Conservation (phyloP, 2,888 invertebrate species). For the Cactoblastis cactorum region DNA sequence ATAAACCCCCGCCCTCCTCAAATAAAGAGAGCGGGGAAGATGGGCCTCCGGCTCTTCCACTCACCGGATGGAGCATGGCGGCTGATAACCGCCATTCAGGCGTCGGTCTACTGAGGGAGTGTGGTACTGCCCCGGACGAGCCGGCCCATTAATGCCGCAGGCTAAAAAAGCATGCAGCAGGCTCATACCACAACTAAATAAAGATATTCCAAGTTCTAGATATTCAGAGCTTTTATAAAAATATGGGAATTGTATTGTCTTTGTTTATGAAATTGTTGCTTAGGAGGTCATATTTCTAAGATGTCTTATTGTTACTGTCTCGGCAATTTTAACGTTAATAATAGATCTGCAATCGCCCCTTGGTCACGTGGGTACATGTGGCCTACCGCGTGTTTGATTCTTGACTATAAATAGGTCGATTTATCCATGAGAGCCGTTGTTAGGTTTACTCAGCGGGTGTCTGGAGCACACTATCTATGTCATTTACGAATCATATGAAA, state of each 20-base stretch:
- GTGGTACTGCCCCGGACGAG: no score
- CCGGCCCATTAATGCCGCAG: no score
- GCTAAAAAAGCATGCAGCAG: no score
- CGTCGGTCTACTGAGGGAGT: no score
- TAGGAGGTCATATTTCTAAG: neutral
- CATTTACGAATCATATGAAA: no score
- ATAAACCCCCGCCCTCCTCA: no score
- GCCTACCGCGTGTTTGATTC: slow-evolving; percentile 59
- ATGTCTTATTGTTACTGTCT: neutral
- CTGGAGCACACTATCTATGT: slow-evolving; percentile 33
- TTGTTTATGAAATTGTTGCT: neutral
- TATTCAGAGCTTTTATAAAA: neutral
- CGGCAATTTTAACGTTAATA: slow-evolving; percentile 24
- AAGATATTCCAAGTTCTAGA: no score
- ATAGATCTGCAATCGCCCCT: slow-evolving; percentile 43
- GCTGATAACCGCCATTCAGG: no score
- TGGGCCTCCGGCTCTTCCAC: no score
- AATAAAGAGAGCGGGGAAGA: no score
- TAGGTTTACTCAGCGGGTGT: slow-evolving; percentile 57
- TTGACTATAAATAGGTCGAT: slow-evolving; percentile 63
- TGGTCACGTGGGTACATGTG: slow-evolving; percentile 54
- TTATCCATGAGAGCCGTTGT: slow-evolving; percentile 50
- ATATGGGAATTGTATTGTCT: neutral
- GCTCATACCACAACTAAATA: no score
- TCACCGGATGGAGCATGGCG: no score